These are phyloP conservation scores for Achlya flavicornis DNA, from an alignment of 2,888 invertebrate species.

Conservation along the genomic window DNA sequence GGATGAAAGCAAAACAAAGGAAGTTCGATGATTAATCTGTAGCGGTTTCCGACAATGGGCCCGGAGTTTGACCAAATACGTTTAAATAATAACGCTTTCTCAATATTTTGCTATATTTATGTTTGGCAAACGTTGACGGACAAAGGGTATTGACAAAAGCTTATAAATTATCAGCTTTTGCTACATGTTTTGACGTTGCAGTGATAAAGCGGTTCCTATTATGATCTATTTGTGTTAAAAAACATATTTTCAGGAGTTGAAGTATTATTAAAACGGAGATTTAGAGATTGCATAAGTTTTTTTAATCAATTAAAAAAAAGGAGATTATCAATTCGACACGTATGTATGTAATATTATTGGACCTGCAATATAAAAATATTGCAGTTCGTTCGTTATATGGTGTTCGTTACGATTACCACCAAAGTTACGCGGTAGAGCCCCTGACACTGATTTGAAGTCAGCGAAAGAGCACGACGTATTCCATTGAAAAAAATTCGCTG, in stretches of 20 bases:
- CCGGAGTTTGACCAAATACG: conserved; percentile 13
- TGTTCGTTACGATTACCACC: too few species aligned
- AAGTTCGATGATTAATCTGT: conserved; percentile 21
- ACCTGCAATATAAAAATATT: too few species aligned
- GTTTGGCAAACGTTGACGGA: conserved; percentile 8
- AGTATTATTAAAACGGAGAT: too few species aligned
- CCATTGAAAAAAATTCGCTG: not conserved
- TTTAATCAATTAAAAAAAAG: too few species aligned
- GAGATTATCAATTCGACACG: too few species aligned
- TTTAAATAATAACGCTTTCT: conserved; percentile 17
- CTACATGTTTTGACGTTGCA: not conserved
- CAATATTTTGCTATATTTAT: conserved; percentile 14
- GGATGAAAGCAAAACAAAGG: conserved; percentile 21
- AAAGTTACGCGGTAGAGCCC: too few species aligned
- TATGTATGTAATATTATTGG: too few species aligned
- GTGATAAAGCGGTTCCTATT: not conserved
- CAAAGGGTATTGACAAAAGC: conserved; percentile 11
- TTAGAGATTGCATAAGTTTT: not conserved
- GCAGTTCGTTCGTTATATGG: too few species aligned
- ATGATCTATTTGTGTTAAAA: not conserved
- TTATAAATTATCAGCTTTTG: not conserved
- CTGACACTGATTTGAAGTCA: too few species aligned
- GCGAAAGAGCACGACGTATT: fast-evolving
- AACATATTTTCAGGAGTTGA: too few species aligned
- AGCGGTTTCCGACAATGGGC: conserved; percentile 15